These are phyloP conservation scores for Scartelaos histophorus DNA, from an alignment of 2,113 vertebrate species.

Conservation along the genomic window DNA sequence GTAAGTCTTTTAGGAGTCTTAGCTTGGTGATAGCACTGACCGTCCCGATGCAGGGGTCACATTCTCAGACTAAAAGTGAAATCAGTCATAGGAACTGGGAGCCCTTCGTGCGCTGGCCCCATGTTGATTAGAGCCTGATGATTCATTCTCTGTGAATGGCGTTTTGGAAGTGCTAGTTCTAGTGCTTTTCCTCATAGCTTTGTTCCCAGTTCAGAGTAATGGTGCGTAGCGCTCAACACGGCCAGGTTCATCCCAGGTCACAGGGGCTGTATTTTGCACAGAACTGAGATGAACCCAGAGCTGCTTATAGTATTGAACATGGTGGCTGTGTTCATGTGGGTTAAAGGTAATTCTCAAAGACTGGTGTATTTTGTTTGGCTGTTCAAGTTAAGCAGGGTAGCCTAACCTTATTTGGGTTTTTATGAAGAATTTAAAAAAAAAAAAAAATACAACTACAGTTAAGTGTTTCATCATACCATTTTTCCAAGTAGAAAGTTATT, in stretches of 20 bases:
- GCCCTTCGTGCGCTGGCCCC: conserved; percentile 22
- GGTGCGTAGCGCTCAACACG: background rate
- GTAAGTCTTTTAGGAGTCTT: conserved; percentile 21
- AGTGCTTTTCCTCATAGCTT: conserved; percentile 15
- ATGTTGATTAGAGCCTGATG: conserved; percentile 44
- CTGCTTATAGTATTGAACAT: background rate
- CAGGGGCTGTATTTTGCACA: background rate
- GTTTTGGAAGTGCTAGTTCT: conserved; percentile 11
- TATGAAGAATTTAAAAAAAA: background rate
- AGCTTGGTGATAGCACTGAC: conserved; percentile 20
- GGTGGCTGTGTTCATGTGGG: no score
- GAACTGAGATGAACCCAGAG: background rate
- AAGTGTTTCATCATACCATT: no score
- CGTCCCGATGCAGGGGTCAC: conserved; percentile 37
- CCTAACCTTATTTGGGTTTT: no score
- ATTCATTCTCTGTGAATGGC: conserved; percentile 43
- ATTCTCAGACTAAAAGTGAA: conserved; percentile 44
- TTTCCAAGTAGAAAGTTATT: no score
- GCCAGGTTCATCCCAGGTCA: conserved; percentile 13
- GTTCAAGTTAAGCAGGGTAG: background rate
- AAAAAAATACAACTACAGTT: no score
- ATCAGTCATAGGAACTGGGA: conserved; percentile 33
- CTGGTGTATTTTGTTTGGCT: background rate
- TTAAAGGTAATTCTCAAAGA: no score
- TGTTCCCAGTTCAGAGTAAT: background rate